A percentile compares a stretch with the other conserved stretches of the same genome.
phyloP scores from a whole-genome alignment of 1,140 invertebrate species.

The Ectropis grisescens region DNA sequence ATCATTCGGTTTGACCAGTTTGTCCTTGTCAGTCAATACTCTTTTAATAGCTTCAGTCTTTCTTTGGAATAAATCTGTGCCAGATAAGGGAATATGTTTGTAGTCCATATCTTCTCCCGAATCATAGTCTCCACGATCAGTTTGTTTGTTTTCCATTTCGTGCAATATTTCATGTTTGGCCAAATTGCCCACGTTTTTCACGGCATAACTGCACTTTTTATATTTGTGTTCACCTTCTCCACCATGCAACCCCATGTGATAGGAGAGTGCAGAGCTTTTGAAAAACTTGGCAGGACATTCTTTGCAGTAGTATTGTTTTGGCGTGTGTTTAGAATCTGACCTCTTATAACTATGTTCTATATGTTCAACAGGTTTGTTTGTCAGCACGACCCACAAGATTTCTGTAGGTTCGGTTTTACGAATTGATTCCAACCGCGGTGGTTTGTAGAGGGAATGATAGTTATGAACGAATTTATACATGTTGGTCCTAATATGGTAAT shows the following conservation, averaged over 20 bases:
- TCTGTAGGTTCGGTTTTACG: constrained; percentile 40
- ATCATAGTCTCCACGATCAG: constrained; percentile 52
- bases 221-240: constrained; percentile 80
- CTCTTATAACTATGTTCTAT: constrained; percentile 30
- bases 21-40: constrained; percentile 62
- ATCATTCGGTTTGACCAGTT: constrained; percentile 63
- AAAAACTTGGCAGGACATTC: constrained; percentile 80
- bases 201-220: constrained; percentile 86
- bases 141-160: constrained; percentile 40
- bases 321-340: constrained; percentile 31
- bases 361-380: constrained; percentile 26
- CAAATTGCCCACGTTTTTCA: constrained; percentile 83
- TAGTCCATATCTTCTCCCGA: constrained; percentile 58
- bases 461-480: constrained; percentile 77
- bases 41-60: constrained; percentile 73
- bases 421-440: constrained; percentile 73
- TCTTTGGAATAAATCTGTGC: constrained; percentile 74
- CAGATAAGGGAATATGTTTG: constrained; percentile 73
- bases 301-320: constrained; percentile 68
- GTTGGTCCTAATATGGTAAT: constrained; percentile 86
- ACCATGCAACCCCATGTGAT: constrained; percentile 80
- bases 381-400: constrained; percentile 38
- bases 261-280: constrained; percentile 77
- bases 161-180: constrained; percentile 76
- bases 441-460: constrained; percentile 73